Evolutionary conservation across 2,888 invertebrate genomes (phyloP).

Genomic region (Ernsta delagoae): DNA sequence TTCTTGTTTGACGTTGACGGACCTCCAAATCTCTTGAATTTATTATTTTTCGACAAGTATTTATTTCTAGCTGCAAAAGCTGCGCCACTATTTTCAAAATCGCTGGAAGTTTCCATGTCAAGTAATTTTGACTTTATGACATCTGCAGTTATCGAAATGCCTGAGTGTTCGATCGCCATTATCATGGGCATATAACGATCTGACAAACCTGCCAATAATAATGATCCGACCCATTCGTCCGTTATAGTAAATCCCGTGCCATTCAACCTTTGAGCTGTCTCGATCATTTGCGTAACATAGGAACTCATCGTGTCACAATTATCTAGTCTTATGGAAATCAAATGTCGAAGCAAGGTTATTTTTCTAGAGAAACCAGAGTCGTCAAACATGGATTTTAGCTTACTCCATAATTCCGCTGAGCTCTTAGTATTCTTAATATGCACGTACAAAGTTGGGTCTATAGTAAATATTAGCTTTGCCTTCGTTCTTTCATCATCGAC

Average conservation of each 20-base stretch:
- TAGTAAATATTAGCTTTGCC: background rate
- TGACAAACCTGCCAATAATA: conserved; percentile 6
- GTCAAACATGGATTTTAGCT: background rate
- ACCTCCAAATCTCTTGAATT: background rate
- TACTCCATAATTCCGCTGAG: conserved; percentile 4
- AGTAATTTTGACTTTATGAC: conserved; percentile 32
- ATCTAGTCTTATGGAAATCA: conserved; percentile 4
- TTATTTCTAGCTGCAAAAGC: background rate
- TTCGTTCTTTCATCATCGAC: background rate
- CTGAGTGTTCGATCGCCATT: conserved; percentile 21
- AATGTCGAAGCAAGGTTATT: conserved; percentile 4
- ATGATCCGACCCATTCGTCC: background rate
- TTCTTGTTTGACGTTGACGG: conserved; percentile 1
- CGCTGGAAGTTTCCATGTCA: conserved; percentile 1
- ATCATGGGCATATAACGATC: background rate
- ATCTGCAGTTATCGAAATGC: conserved; percentile 22
- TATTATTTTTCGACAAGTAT: background rate
- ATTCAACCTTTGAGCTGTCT: conserved; percentile 6
- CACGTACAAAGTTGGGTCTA: conserved; percentile 6
- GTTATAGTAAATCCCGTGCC: conserved; percentile 3
- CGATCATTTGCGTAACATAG: conserved; percentile 3
- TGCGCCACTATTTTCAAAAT: conserved; percentile 3
- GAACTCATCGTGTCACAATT: background rate
- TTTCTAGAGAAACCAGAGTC: conserved; percentile 3
- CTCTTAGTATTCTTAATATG: conserved; percentile 2